Evolutionary conservation across 1,140 invertebrate species (phyloP).

Genomic region (Galendromus occidentalis): DNA sequence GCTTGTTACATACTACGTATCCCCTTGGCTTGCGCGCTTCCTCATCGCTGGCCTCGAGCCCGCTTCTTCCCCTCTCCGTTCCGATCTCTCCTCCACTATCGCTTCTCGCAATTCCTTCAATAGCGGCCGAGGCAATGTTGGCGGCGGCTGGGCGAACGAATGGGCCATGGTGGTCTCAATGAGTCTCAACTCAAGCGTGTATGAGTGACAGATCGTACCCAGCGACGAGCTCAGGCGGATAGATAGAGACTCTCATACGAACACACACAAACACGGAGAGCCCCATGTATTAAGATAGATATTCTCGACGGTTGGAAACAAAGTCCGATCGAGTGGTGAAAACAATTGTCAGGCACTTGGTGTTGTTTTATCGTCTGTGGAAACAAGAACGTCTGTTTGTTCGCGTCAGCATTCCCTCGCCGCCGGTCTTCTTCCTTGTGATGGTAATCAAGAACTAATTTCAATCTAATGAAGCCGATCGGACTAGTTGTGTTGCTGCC

Average conservation of each 20-base stretch:
- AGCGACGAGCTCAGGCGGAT: background rate
- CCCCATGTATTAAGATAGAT: background rate
- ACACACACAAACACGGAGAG: background rate
- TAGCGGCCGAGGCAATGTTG: background rate
- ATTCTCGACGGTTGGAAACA: background rate
- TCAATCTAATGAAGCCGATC: background rate
- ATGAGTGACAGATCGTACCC: slow-evolving; percentile 1
- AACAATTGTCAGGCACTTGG: background rate
- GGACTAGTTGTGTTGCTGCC: background rate
- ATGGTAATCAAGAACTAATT: slow-evolving; percentile 7
- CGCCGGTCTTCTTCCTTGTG: background rate
- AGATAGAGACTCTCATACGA: background rate
- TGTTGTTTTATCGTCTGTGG: background rate
- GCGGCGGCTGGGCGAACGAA: background rate
- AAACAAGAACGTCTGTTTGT: background rate
- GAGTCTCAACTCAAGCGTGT: slow-evolving; percentile 1
- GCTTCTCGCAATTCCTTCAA: background rate
- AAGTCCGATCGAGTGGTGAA: background rate
- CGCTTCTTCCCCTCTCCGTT: background rate
- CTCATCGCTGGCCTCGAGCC: background rate
- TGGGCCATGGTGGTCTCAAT: background rate
- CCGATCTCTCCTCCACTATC: background rate
- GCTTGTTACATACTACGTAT: background rate
- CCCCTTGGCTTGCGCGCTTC: background rate
- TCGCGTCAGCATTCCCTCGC: background rate